Base-by-base conservation (phyloP, 64 coral and sea anemone genomes). In the Platygyra sinensis region DNA sequence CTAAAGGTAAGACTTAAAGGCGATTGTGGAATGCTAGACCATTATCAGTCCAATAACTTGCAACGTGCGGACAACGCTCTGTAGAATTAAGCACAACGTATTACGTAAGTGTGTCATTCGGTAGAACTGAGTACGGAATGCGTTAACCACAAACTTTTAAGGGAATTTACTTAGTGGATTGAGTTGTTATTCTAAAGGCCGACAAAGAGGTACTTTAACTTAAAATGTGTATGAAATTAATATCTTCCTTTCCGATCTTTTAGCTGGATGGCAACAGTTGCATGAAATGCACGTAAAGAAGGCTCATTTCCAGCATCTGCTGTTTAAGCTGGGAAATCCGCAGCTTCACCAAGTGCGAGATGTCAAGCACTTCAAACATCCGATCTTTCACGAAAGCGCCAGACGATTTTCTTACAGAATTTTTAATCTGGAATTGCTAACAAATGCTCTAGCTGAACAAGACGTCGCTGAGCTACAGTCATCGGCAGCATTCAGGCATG, bases 351-450 rank as follows among this genome's bases (percentile, higher is more conserved):
- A 38, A 38, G 36, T 38, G 36, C 36, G 36, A 38, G 36, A 49
- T 63, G 76, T 14, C 5, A 89, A 65, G 16, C 87, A 89, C 75
- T 42, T 27, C 30, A 78, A 76, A n/a, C 54, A 78, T 20, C 87
- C 87, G 28, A 29, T 89, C 15, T 46, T 38, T 24, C 30, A 67
- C 19, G 16, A 78, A 30, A 78, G 24, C 12, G 79, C 74, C 24
- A 30, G 74, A 19, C 65, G 59, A 18, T 78, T 79, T 54, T 89
- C 87, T 10, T 89, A 89, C 60, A 78, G 76, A 76, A 69, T 89
- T 10, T 89, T 49, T 62, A 74, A 89, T 36, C 20, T 89, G 60
- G 62, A 49, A 3, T 18, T 39, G 29, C 8, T 91, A 22, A 39
- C 42, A 22, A 65, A 52, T 28, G 59, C 72, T 10, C 52, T 86